phyloP scores from a whole-genome alignment of 2,888 invertebrate genomes.

The Bruchidius siliquastri region DNA sequence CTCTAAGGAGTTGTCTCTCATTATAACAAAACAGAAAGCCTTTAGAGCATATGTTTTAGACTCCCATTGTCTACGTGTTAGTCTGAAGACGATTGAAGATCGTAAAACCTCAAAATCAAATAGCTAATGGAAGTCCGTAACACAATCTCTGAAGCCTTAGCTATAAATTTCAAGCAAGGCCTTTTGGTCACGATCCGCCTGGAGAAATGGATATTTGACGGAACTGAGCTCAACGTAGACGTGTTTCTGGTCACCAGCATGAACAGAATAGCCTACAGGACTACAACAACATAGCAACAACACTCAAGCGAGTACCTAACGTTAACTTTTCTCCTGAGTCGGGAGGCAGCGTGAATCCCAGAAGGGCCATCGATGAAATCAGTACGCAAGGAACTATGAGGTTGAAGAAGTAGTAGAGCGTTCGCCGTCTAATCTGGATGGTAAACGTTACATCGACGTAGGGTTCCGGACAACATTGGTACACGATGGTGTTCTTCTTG shows the following conservation, averaged over 20 bases:
- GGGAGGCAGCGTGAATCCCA: conserved; percentile 96
- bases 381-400: conserved; percentile 98
- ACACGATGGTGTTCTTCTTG: conserved; percentile 82
- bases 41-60: too few relatives aligned
- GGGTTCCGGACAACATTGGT: conserved; percentile 91
- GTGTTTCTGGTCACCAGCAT: neutral
- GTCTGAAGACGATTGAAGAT: too few relatives aligned
- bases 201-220: too few relatives aligned
- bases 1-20: too few relatives aligned
- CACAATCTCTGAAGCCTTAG: too few relatives aligned
- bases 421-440: conserved; percentile 92
- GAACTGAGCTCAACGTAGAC: neutral
- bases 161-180: too few relatives aligned
- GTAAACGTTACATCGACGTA: conserved; percentile 96
- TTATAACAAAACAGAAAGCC: too few relatives aligned
- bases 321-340: conserved; percentile 96
- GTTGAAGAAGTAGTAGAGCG: conserved; percentile 98
- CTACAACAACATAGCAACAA: conserved; percentile 27
- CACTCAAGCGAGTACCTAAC: conserved; percentile 60
- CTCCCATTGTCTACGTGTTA: too few relatives aligned
- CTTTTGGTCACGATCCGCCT: too few relatives aligned
- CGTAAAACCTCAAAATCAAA: too few relatives aligned
- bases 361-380: conserved; percentile 96
- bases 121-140: too few relatives aligned
- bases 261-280: neutral